Evolutionary conservation across 92 coral and sea anemone species (phyloP).

Genomic region (Virgularia gustaviana): DNA sequence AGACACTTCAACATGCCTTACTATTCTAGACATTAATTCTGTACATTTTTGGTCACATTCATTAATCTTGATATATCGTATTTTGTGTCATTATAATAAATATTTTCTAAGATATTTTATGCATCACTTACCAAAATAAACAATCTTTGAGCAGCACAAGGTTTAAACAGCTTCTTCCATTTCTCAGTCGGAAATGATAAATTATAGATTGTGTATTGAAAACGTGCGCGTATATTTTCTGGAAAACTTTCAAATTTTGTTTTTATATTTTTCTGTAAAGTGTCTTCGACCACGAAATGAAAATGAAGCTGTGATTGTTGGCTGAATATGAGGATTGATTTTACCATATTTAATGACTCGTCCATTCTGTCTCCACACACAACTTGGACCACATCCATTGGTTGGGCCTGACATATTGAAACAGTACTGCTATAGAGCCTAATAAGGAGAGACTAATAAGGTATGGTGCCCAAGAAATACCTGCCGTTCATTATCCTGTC

Average conservation of each 20-base stretch:
- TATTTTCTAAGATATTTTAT: neutral
- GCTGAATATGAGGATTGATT: constrained; percentile 74
- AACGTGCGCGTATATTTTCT: constrained; percentile 42
- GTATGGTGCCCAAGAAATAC: no score
- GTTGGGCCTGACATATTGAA: no score
- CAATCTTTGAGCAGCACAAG: constrained; percentile 88
- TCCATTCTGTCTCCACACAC: constrained; percentile 76
- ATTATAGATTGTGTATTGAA: constrained; percentile 63
- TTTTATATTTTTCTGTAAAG: constrained; percentile 56
- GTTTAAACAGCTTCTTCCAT: constrained; percentile 87
- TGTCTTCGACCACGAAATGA: constrained; percentile 74
- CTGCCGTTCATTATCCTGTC: no score
- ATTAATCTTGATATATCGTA: no score
- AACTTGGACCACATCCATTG: constrained; percentile 63
- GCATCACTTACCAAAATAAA: constrained; percentile 71
- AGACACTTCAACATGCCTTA: neutral
- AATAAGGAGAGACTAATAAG: no score
- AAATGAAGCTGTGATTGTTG: constrained; percentile 56
- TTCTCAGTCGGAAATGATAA: constrained; percentile 66
- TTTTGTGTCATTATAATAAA: neutral
- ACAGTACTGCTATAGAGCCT: no score
- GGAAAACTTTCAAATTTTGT: constrained; percentile 59
- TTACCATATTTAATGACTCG: constrained; percentile 77
- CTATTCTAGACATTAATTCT: neutral
- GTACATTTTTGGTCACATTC: no score